Evolutionary conservation across 2,797 vertebrate species (phyloP).

Genomic region (Pangasius sanitwongsei): DNA sequence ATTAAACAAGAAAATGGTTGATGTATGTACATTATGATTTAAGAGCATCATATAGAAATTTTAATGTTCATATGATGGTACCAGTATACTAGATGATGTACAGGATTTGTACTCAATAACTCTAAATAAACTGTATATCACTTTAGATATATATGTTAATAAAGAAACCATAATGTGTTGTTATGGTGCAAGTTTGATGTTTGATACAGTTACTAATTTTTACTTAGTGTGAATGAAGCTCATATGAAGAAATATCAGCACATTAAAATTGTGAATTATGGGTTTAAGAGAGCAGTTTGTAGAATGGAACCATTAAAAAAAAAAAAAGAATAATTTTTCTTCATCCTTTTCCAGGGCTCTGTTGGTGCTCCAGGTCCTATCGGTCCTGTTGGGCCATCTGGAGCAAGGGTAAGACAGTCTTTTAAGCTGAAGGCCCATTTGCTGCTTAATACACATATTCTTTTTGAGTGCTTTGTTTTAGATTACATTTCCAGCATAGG

Average conservation of each 20-base stretch:
- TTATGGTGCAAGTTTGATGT: not conserved
- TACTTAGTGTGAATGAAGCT: not conserved
- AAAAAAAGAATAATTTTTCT: too few relatives aligned
- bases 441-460: constrained; percentile 5
- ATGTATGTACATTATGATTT: too few relatives aligned
- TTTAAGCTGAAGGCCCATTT: constrained; percentile 28
- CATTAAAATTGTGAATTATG: not conserved
- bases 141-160: not conserved
- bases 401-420: constrained; percentile 84
- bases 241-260: not conserved
- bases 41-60: too few relatives aligned
- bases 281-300: not conserved
- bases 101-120: not conserved
- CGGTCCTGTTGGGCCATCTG: constrained; percentile 87
- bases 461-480: constrained; percentile 29
- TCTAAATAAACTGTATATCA: not conserved
- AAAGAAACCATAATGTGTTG: not conserved
- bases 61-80: not conserved
- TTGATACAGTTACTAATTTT: not conserved
- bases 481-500: constrained; percentile 35
- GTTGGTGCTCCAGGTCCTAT: constrained; percentile 85
- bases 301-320: not conserved
- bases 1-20: not conserved
- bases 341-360: constrained; percentile 79
- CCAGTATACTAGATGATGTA: not conserved